These are phyloP conservation scores for Psittacula cyanocephala DNA, from an alignment of 2,113 vertebrate genomes.

Conservation along the genomic window DNA sequence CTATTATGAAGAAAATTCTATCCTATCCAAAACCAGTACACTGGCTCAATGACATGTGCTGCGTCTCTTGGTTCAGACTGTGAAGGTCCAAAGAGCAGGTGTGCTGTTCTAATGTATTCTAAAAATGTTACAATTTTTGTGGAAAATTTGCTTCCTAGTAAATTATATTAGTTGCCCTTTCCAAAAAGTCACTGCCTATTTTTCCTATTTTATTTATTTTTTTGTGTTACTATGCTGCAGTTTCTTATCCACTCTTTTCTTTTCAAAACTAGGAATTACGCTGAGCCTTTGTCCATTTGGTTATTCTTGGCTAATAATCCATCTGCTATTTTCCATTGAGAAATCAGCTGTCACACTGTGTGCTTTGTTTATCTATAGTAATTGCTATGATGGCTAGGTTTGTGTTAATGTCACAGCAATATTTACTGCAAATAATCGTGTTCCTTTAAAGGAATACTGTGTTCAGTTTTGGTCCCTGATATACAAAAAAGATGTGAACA, in stretches of 20 bases:
- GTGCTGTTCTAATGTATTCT: not conserved
- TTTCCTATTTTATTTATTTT: not conserved
- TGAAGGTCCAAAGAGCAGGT: not conserved
- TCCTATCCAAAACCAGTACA: not conserved
- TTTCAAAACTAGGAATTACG: not conserved
- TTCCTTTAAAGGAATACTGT: not conserved
- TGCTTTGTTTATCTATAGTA: not conserved
- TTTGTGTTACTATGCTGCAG: not conserved
- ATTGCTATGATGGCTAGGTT: not conserved
- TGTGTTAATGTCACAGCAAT: not conserved
- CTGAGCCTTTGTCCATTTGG: not conserved
- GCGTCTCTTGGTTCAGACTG: not conserved
- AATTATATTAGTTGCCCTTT: not conserved
- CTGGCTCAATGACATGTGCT: not conserved
- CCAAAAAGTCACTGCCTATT: not conserved
- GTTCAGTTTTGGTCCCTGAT: not conserved
- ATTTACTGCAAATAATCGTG: not conserved
- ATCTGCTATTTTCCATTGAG: not conserved
- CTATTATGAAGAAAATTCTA: not conserved
- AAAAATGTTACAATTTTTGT: not conserved
- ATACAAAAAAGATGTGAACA: not conserved
- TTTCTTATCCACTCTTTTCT: not conserved
- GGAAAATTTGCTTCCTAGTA: not conserved
- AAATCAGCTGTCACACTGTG: not conserved
- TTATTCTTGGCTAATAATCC: not conserved